Conservation (phyloP, 1,140 invertebrate species). For the Orussus abietinus region DNA sequence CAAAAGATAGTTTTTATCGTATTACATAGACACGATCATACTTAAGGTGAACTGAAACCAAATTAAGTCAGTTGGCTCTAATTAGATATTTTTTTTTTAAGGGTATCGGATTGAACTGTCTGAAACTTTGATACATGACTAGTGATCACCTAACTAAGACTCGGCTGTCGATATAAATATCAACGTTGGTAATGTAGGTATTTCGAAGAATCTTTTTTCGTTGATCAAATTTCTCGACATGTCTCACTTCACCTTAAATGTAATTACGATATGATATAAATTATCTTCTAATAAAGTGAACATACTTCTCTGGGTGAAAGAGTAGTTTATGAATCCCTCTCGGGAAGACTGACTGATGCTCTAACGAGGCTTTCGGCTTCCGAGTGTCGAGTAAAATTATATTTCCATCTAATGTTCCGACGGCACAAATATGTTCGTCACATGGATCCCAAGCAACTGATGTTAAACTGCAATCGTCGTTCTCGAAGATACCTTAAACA, state of each 20-base stretch:
- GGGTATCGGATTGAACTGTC: no score
- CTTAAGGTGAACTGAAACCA: no score
- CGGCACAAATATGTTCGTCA: conserved; percentile 31
- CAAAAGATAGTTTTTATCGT: no score
- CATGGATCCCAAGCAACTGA: conserved; percentile 34
- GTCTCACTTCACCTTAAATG: no score
- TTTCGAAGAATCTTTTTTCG: conserved; percentile 1
- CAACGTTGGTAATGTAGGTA: no score
- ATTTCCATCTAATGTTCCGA: conserved; percentile 36
- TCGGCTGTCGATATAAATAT: no score
- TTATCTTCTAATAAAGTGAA: no score
- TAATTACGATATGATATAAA: conserved; percentile 4
- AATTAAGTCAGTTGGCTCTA: not conserved
- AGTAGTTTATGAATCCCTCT: conserved; percentile 34
- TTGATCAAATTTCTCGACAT: no score
- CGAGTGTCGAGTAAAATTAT: conserved; percentile 37
- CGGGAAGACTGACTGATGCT: conserved; percentile 19
- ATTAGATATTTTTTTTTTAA: not conserved
- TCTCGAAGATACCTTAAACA: conserved; percentile 33
- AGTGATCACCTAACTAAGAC: not conserved
- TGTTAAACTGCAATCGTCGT: conserved; percentile 25
- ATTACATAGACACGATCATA: no score
- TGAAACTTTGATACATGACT: no score
- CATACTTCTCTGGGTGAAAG: conserved; percentile 39
- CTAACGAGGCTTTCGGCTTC: conserved; percentile 20